Evolutionary conservation across 2,888 invertebrate species (phyloP), one percentile per base, ranked within the genome.

Genomic region (Metalampra italica): DNA sequence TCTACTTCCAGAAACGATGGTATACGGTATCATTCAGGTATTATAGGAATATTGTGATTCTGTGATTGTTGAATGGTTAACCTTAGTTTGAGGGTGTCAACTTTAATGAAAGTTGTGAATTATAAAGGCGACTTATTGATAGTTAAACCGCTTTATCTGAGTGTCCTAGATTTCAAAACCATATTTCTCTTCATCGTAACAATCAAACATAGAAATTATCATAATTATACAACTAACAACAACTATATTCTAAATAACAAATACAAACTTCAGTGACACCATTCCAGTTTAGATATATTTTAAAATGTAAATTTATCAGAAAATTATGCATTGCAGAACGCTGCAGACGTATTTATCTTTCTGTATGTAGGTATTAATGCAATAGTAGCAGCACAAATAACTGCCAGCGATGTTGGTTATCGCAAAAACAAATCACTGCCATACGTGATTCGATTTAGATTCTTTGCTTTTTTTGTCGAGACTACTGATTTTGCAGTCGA

Each of bases 391-490:
- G 46, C 54, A 58, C 49, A 45, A 57, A 53, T 61, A 55, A 56
- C 52, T 54, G 59, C 55, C 68, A 73, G 74, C 22, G 71, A 68
- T 68, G 61, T 65, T 59, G 64, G 62, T 70, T 75, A 76, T 78
- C 72, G 58, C 62, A 71, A 75, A 74, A 82, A 75, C 68, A 71
- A 73, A 84, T 79, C 70, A 60, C 55, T 50, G 61, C 64, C 71
- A 83, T 71, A 83, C 85, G 84, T 84, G 85, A 82, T 79, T 85
- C 79, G 73, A 85, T 86, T 83, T 78, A 73, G 65, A 72, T 75
- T 76, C 37, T 14, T 37, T 36, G 14, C 8, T 36, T 39, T 46
- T 46, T 46, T 46, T 29, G 1, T 14, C 29, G 43, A 44, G 43
- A 42, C 48, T 42, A 50, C 54, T 52, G 51, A 60, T 57, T 59